Conservation (phyloP, 2,797 vertebrate genomes). For the Mus spretus region DNA sequence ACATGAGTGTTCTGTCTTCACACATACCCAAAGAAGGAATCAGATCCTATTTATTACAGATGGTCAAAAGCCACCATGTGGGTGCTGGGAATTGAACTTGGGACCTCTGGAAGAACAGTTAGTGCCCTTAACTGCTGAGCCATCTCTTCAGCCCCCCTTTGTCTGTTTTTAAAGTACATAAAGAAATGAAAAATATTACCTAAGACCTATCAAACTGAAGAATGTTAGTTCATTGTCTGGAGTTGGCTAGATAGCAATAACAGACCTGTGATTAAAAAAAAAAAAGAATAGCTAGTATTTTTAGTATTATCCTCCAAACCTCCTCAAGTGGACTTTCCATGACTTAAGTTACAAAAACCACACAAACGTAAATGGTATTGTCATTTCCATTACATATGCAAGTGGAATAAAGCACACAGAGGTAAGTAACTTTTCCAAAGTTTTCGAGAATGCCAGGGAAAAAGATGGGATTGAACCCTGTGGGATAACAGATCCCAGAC, state of each 20-base stretch:
- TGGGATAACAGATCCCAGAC: not conserved
- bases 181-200: not conserved
- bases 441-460: not conserved
- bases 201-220: not conserved
- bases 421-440: not conserved
- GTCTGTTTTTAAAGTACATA: not conserved
- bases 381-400: not conserved
- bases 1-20: not conserved
- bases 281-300: not conserved
- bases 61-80: not conserved
- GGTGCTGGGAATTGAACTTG: not conserved
- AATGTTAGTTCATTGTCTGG: not conserved
- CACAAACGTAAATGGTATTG: not conserved
- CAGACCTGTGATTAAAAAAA: not conserved
- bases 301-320: not conserved
- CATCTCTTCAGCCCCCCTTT: not conserved
- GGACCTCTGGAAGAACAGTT: not conserved
- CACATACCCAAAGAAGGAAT: not conserved
- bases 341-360: not conserved
- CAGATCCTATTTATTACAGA: not conserved
- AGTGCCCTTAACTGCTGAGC: not conserved
- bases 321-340: constrained; percentile 1
- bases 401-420: not conserved
- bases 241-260: not conserved
- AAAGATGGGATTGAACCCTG: not conserved